Percentiles rank a stretch among this genome's conserved stretches.
Conservation (phyloP, 1,140 invertebrate genomes). For the Anadara kagoshimensis region DNA sequence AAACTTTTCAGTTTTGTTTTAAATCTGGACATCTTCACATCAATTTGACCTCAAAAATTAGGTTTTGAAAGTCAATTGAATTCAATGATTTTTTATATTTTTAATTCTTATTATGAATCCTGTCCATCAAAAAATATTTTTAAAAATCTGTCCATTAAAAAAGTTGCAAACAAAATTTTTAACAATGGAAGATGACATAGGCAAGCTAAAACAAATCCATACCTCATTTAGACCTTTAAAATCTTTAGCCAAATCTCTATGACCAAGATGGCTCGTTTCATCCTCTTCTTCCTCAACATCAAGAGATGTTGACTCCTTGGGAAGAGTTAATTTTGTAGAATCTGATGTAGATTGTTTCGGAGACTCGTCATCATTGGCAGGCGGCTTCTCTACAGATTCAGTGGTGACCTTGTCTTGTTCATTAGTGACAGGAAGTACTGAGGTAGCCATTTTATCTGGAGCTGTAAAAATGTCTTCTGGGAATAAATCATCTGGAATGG, state of each 20-base stretch:
- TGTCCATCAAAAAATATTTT: too few species aligned
- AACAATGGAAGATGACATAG: background rate
- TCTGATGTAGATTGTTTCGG: background rate
- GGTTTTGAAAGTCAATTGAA: too few species aligned
- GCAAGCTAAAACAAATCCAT: background rate
- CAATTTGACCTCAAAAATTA: too few species aligned
- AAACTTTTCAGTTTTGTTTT: too few species aligned
- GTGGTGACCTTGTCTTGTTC: background rate
- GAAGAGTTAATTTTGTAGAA: background rate
- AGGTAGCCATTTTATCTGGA: background rate
- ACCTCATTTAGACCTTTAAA: constrained; percentile 43
- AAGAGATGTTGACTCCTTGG: background rate
- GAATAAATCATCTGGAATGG: constrained; percentile 56
- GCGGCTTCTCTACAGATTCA: too few species aligned
- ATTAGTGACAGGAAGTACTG: too few species aligned
- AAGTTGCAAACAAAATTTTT: too few species aligned
- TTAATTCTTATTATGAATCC: too few species aligned
- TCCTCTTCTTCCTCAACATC: background rate
- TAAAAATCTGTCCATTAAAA: too few species aligned
- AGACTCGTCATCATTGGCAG: background rate
- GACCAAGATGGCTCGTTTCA: background rate
- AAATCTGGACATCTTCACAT: too few species aligned
- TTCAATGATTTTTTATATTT: too few species aligned
- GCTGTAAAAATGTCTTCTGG: constrained; percentile 58
- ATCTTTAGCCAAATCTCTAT: constrained; percentile 29